Base-by-base conservation (phyloP, 2,113 vertebrate species). In the Peromyscus maniculatus region DNA sequence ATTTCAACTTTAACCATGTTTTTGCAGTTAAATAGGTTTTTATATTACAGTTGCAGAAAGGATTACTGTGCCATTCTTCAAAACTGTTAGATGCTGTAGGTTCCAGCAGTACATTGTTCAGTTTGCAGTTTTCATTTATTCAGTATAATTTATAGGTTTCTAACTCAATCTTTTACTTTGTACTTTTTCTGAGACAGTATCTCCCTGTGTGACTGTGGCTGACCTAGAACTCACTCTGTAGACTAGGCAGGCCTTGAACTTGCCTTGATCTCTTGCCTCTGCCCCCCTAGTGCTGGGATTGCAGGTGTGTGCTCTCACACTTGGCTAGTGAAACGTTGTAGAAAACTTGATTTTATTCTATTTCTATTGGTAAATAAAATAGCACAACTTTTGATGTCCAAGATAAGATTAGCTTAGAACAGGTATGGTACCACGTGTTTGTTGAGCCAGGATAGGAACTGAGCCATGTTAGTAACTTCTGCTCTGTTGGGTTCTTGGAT, bases 311-410 rank as follows among this genome's bases (percentile, higher is more conserved):
- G 33, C 49, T 71, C 28, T 28, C 31, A 31, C 5, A 87, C 46
- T 66, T 36, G 66, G 43, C 46, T 87, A 49, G 7, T 75, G 46
- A 94, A 89, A 91, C 64, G 24, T 62, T 94, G 92, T 74, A 94
- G 77, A 95, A 96, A 87, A 66, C 36, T 91, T 86, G 21, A 91
- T 83, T 97, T 97, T 95, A 94, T 96, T 92, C 46, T 96, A 89
- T 78, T 97, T 92, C 96, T 92, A 62, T 96, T 90, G 52, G 36
- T 97, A 71, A 74, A 49, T 95, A 96, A 72, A 69, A 33, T 69
- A 36, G 28, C 1, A 87, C 33, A 92, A 24, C 7, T 93, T 6
- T 93, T 91, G 78, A 91, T 77, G 43, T 94, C 31, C 67, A 83
- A 92, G 78, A 79, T 59, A 83, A 94, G 31, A 93, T 57, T 95